These are phyloP conservation scores for Iguana delicatissima DNA, from an alignment of 2,797 vertebrate genomes.

Conservation along the genomic window DNA sequence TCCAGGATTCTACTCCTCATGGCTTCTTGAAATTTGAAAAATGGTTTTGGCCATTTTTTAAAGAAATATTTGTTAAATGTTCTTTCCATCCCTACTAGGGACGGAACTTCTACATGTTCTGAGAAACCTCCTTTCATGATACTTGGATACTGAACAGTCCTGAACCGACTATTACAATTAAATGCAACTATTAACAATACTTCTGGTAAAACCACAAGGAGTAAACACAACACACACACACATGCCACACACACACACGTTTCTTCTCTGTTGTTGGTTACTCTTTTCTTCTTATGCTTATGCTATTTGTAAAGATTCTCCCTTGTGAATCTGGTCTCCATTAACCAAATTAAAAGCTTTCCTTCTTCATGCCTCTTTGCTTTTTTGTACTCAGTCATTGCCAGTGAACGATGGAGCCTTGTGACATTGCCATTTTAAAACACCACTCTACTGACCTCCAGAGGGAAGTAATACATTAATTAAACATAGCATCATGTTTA, in stretches of 20 bases:
- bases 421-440: constrained; percentile 8
- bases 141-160: too few relatives aligned
- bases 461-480: constrained; percentile 18
- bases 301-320: neutral
- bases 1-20: too few relatives aligned
- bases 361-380: neutral
- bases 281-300: neutral
- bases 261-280: neutral
- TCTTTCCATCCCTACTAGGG: neutral
- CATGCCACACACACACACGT: neutral
- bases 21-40: too few relatives aligned
- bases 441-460: neutral
- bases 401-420: neutral
- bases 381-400: neutral
- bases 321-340: constrained; percentile 12
- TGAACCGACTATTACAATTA: neutral
- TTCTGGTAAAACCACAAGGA: neutral
- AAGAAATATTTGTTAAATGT: too few relatives aligned
- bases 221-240: neutral
- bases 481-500: constrained; percentile 6
- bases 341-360: constrained; percentile 26
- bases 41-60: too few relatives aligned
- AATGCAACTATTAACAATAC: constrained; percentile 4
- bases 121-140: too few relatives aligned
- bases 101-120: neutral